Base-by-base conservation (phyloP, 2,888 invertebrate genomes). In the Chymomyza fuscimana region DNA sequence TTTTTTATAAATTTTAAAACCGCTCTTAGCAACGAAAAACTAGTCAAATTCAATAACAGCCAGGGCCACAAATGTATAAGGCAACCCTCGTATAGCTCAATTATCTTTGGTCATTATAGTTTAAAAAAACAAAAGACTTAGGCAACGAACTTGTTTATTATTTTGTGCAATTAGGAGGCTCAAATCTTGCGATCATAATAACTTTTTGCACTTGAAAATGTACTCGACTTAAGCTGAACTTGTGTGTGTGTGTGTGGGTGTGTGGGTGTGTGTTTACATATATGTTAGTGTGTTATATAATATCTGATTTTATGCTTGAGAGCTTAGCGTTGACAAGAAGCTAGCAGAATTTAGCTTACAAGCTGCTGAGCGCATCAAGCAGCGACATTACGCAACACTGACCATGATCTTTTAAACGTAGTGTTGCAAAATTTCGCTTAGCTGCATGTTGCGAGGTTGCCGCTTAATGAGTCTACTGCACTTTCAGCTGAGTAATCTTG, bases 91-190 rank as follows among this genome's bases (percentile, higher is more conserved):
- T 4, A 25, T 25, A 25, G 25, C 25, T 25, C 25, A 25, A 3
- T 25, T 25, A 25, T 25, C 4, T 25, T 4, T 25, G 25, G 4
- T 25, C 2, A 25, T 25, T 25, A 25, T 12, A 12, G 12, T 46
- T 46, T 10, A 46, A 46, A 46, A 10, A 54, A 72, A 78, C 81
- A 67, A 86, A 83, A 72, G 83, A 83, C 87, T 83, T 83, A 82
- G 75, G 86, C 83, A 87, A 83, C 87, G 73, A 87, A 87, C 87
- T 82, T 74, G 76, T 63, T 70, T 36, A 32, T 60, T 32, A 40
- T 72, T 75, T 70, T 69, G 54, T 70, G 69, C 72, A 80, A 68
- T 74, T 72, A 73, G 69, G 51, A 56, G 32, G 25, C 69, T 22
- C 29, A 6, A 12, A 22, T 19, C 7, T 22, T 4, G 25, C 16